Base-by-base conservation (phyloP, 2,888 invertebrate species). In the Sinohyriopsis cumingii region DNA sequence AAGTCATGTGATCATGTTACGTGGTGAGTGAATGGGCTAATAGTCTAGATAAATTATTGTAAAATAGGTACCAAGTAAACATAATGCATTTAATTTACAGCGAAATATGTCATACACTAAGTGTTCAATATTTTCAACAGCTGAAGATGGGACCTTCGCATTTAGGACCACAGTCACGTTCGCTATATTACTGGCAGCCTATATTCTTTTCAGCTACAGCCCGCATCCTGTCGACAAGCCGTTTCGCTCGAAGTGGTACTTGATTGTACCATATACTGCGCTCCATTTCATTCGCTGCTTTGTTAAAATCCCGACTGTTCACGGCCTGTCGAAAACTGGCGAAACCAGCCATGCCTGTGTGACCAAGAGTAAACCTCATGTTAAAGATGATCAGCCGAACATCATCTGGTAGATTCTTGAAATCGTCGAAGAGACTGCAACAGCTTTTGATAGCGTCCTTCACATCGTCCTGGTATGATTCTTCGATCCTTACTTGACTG, bases 291-390 rank as follows among this genome's bases (percentile, higher is more conserved):
- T 60, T 67, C 28, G 63, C 71, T 24, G 66, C 69, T 22, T 19
- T 67, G 20, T 57, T 59, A 65, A 67, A 71, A 28, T 71, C 54
- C 45, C 65, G 57, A 12, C 33, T 57, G 7, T 67, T 67, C 12
- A 69, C 61, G 19, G 62, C 66, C 28, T 65, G 55, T 9, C 24
- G 64, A 18, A 69, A 56, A 12, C 66, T 71, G 20, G 53, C 55
- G 20, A 68, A 68, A 55, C 56, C 33, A 9, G n/a, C 59, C 60
- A 71, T 19, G 19, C 63, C 66, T 6, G 12, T 22, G 9, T 19
- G 19, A 54, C 71, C 71, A 7, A 71, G 25, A 22, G 67, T 67
- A 55, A 71, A 71, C 45, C 59, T 55, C 67, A 71, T 71, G 53
- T 71, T 71, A 0, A 67, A 63, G 18, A 71, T 45, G 25, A 71